These are phyloP conservation scores for Euzetes globulus DNA, from an alignment of 2,888 invertebrate species.

Conservation along the genomic window DNA sequence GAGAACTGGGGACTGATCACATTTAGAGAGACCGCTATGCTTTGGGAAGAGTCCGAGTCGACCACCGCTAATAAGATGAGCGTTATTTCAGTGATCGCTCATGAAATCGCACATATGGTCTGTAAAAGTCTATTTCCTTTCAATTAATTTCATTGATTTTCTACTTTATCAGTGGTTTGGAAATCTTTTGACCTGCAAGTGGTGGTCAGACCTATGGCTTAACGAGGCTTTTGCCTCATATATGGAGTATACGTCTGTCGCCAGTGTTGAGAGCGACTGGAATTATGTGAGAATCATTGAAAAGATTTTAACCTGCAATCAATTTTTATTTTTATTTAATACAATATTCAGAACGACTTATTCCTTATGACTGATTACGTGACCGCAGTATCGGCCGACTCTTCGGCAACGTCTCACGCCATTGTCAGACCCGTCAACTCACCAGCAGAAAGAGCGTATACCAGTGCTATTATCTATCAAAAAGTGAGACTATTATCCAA, in stretches of 20 bases:
- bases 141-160: background rate
- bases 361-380: constrained; percentile 30
- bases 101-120: constrained; percentile 79
- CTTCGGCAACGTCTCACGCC: constrained; percentile 29
- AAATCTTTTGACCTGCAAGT: constrained; percentile 65
- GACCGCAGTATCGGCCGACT: constrained; percentile 21
- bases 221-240: constrained; percentile 90
- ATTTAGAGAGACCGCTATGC: constrained; percentile 66
- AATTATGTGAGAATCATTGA: constrained; percentile 6
- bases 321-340: too few species aligned
- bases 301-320: background rate
- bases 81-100: constrained; percentile 74
- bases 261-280: constrained; percentile 11
- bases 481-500: background rate
- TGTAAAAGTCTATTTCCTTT: background rate
- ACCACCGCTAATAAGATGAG: constrained; percentile 67
- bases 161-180: constrained; percentile 47
- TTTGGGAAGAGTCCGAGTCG: constrained; percentile 65
- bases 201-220: constrained; percentile 69
- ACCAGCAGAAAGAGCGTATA: constrained; percentile 14
- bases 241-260: constrained; percentile 67
- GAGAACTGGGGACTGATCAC: constrained; percentile 94
- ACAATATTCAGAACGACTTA: constrained; percentile 8
- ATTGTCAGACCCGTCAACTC: constrained; percentile 17
- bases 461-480: constrained; percentile 23